Evolutionary conservation across 2,797 vertebrate genomes (phyloP).

Genomic region (Danio kyathit): DNA sequence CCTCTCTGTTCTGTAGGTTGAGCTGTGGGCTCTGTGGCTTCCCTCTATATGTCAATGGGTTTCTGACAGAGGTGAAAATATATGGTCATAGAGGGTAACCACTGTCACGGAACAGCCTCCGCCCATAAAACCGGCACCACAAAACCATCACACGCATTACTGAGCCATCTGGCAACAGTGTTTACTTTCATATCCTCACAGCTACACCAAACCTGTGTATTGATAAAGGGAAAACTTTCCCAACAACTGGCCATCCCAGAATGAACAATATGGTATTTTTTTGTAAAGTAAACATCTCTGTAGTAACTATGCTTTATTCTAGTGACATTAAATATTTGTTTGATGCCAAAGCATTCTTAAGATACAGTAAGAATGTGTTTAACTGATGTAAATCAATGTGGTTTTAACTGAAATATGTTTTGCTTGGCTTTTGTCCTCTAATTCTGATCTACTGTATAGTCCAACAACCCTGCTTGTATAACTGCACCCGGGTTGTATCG

Average conservation of each 20-base stretch:
- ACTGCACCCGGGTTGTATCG: too few relatives aligned
- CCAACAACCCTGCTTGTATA: too few relatives aligned
- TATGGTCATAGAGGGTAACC: conserved; percentile 26
- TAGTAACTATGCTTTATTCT: too few relatives aligned
- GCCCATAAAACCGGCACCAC: conserved; percentile 29
- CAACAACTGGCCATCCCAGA: not conserved
- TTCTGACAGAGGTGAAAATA: conserved; percentile 45
- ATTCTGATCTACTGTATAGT: too few relatives aligned
- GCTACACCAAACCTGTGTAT: conserved; percentile 7
- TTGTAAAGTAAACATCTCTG: too few relatives aligned
- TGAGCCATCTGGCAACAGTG: conserved; percentile 34
- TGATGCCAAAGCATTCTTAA: too few relatives aligned
- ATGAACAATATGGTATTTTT: not conserved
- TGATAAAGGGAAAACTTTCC: conserved; percentile 5
- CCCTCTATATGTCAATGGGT: not conserved
- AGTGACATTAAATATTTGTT: too few relatives aligned
- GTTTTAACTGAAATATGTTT: too few relatives aligned
- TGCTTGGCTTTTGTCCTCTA: too few relatives aligned
- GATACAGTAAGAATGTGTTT: too few relatives aligned
- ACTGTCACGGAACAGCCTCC: conserved; percentile 40
- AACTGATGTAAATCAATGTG: too few relatives aligned
- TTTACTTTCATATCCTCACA: not conserved
- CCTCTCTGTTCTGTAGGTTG: conserved; percentile 4
- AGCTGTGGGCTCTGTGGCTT: not conserved
- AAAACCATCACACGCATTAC: conserved; percentile 28